Conservation (phyloP, 2,113 vertebrate genomes). For the Xiphorhynchus elegans region DNA sequence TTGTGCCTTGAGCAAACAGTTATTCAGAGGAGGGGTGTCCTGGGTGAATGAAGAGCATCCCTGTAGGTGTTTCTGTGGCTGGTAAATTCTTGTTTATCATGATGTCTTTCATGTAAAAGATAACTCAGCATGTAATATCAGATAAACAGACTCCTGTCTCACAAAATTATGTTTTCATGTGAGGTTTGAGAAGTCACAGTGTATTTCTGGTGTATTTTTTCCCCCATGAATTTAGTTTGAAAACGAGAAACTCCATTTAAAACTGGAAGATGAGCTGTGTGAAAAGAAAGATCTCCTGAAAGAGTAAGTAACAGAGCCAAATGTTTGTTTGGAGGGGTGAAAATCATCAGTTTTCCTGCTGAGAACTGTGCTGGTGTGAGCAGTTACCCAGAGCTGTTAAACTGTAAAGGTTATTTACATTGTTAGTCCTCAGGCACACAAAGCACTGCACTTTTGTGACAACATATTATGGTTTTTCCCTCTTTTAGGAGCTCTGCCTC, state of each 20-base stretch:
- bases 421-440: background rate
- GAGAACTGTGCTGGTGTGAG: background rate
- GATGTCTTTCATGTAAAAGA: background rate
- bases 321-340: background rate
- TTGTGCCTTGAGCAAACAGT: background rate
- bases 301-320: constrained; percentile 80
- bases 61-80: background rate
- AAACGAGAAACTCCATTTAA: constrained; percentile 91
- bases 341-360: background rate
- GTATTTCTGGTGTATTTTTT: background rate
- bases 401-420: background rate
- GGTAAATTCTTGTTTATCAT: background rate
- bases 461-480: background rate
- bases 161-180: background rate
- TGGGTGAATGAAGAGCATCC: background rate
- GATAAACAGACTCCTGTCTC: background rate
- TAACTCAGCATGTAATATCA: background rate
- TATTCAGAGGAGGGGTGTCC: background rate
- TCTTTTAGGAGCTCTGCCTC: constrained; percentile 82
- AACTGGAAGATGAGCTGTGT: constrained; percentile 88
- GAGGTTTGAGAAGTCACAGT: background rate
- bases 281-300: constrained; percentile 91
- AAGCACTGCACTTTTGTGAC: background rate
- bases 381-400: background rate
- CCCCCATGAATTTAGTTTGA: constrained; percentile 81